Conservation (phyloP, 2,888 invertebrate genomes). For the Mesoligia furuncula region DNA sequence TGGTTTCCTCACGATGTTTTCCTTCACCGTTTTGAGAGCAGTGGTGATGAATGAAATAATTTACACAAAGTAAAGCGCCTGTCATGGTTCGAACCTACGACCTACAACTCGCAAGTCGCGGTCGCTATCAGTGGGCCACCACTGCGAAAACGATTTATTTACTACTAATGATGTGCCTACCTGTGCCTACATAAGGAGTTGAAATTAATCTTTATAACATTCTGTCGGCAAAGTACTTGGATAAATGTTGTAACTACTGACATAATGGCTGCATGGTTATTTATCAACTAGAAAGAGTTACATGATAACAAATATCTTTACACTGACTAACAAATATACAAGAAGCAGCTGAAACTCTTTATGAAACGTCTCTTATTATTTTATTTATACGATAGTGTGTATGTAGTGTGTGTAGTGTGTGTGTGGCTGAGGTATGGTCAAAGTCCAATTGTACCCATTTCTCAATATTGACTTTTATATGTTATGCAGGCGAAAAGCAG, state of each 20-base stretch:
- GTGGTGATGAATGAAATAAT: too few species aligned
- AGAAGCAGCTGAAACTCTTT: conserved; percentile 45
- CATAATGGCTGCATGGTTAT: background rate
- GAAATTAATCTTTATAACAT: too few species aligned
- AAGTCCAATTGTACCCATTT: conserved; percentile 17
- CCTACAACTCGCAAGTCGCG: too few species aligned
- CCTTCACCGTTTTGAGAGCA: too few species aligned
- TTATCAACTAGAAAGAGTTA: conserved; percentile 14
- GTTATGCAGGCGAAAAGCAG: conserved; percentile 16
- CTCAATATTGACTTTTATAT: conserved; percentile 40
- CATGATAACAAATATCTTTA: conserved; percentile 10
- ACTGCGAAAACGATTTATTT: background rate
- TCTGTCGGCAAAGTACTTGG: background rate
- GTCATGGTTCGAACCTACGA: too few species aligned
- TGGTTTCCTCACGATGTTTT: too few species aligned
- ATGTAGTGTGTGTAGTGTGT: too few species aligned
- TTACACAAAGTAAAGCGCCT: too few species aligned
- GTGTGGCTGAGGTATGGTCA: background rate
- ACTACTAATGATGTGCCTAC: background rate
- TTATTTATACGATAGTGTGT: conserved; percentile 8
- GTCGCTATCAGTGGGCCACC: too few species aligned
- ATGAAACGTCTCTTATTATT: conserved; percentile 8
- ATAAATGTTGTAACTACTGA: conserved; percentile 15
- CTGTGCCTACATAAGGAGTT: background rate
- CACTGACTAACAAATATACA: conserved; percentile 7